A percentile compares a stretch with the other conserved stretches of the same genome.
phyloP scores from a whole-genome alignment of 2,113 vertebrate genomes.

The Mungos mungo region DNA sequence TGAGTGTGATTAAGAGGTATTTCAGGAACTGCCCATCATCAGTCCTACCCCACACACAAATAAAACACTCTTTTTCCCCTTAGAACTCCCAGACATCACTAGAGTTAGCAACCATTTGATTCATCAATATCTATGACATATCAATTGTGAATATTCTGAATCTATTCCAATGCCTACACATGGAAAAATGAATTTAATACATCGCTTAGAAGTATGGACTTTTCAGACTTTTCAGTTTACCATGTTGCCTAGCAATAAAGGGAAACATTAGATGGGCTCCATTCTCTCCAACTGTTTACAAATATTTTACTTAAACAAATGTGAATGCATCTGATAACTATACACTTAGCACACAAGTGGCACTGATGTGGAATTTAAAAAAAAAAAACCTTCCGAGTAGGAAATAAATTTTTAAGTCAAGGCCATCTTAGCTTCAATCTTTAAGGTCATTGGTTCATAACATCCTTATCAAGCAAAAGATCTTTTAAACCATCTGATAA shows the following conservation, averaged over 20 bases:
- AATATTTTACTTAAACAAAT: neutral
- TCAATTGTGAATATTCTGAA: neutral
- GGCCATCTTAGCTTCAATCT: neutral
- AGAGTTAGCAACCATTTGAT: neutral
- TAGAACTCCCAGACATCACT: neutral
- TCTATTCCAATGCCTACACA: neutral
- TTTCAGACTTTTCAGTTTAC: neutral
- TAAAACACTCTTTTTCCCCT: neutral
- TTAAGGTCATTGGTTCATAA: neutral
- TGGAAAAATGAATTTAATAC: neutral
- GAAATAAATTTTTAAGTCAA: neutral
- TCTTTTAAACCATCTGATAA: neutral
- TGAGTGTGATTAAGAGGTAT: neutral
- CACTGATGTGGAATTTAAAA: neutral
- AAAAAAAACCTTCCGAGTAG: neutral
- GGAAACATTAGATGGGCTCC: neutral
- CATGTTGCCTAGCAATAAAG: neutral
- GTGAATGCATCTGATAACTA: neutral
- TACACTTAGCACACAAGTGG: neutral
- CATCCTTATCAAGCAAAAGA: neutral
- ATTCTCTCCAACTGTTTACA: neutral
- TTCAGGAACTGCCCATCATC: neutral
- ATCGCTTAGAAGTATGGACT: neutral
- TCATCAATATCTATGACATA: neutral
- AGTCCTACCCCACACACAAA: neutral